A percentile compares a stretch with the other conserved stretches of the same genome.
Conservation (phyloP, 1,140 invertebrate genomes). For the Hermetia illucens region DNA sequence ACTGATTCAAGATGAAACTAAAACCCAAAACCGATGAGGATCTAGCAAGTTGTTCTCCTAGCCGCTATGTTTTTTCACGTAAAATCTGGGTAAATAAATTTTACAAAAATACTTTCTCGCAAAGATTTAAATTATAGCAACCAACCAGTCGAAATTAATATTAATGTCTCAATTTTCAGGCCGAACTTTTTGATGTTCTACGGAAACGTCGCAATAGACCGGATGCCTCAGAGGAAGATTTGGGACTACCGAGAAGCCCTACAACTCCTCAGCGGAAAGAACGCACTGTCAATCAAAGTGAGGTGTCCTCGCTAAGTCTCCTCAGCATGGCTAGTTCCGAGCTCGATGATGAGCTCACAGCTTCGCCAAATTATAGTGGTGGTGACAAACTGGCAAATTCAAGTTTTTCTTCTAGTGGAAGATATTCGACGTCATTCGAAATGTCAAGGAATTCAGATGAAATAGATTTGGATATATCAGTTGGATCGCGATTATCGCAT, state of each 20-base stretch:
- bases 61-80: constrained; percentile 28
- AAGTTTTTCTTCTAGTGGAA: not conserved
- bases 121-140: not conserved
- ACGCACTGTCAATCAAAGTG: constrained; percentile 9
- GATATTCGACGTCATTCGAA: not conserved
- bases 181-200: constrained; percentile 28
- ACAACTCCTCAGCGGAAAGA: constrained; percentile 22
- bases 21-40: constrained; percentile 17
- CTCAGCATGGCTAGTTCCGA: constrained; percentile 23
- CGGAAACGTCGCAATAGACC: constrained; percentile 27
- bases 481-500: constrained; percentile 50
- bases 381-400: not conserved
- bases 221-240: constrained; percentile 28
- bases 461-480: constrained; percentile 9
- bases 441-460: not conserved
- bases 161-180: constrained; percentile 13
- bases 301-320: constrained; percentile 24
- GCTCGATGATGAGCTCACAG: constrained; percentile 15
- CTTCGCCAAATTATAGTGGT: constrained; percentile 8
- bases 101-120: not conserved
- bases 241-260: constrained; percentile 26
- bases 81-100: constrained; percentile 24
- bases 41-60: constrained; percentile 20
- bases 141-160: no score
- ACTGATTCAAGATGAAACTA: constrained; percentile 27